A percentile compares a stretch with the other conserved stretches of the same genome.
Conservation (phyloP, 2,113 vertebrate species). For the Chaenogobius annularis region DNA sequence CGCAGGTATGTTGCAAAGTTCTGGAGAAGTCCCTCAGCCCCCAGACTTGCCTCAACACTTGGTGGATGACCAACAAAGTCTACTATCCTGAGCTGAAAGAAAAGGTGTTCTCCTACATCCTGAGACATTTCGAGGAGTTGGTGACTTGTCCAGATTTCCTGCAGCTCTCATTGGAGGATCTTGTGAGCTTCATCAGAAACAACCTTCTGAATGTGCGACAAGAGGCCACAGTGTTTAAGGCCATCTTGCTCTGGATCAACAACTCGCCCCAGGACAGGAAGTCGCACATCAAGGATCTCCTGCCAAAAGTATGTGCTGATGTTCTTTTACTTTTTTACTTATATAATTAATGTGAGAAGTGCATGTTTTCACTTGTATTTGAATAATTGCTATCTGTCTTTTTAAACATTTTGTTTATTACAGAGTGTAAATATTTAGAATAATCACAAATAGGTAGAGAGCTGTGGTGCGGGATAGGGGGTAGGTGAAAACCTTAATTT, state of each 20-base stretch:
- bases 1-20: background rate
- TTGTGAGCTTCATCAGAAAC: background rate
- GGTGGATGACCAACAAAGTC: background rate
- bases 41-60: background rate
- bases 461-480: too few relatives aligned
- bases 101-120: background rate
- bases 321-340: too few relatives aligned
- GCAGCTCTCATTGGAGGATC: background rate
- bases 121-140: background rate
- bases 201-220: background rate
- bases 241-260: background rate
- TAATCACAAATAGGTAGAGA: too few relatives aligned
- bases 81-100: background rate
- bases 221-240: background rate
- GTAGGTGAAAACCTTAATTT: too few relatives aligned
- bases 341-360: too few relatives aligned
- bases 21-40: background rate
- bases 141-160: background rate
- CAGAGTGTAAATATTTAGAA: too few relatives aligned
- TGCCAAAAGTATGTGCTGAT: background rate
- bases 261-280: background rate
- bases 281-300: background rate
- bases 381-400: too few relatives aligned
- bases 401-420: too few relatives aligned
- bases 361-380: too few relatives aligned